Evolutionary conservation across 1,140 invertebrate genomes (phyloP), one percentile per base, ranked within the genome.

Genomic region (Anastrepha obliqua): DNA sequence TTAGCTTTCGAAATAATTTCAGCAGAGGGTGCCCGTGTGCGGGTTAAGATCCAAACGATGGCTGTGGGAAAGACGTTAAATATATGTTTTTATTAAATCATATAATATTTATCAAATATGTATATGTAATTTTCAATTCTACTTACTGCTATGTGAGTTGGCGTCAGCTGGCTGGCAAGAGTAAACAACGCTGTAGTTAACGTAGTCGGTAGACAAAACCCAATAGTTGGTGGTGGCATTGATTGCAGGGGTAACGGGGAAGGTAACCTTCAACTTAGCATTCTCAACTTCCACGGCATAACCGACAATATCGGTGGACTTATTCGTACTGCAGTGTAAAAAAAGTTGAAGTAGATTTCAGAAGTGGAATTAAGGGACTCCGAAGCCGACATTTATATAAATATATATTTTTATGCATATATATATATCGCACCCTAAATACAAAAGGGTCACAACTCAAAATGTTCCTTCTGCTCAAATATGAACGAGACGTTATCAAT

Each of bases 201-300:
- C 47, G 60, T 88, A 86, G 7, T 86, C 85, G n/a, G 85, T 88
- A 55, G 85, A 85, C 2, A 86, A 20, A 64, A 88, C 85, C 87
- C 87, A 88, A 44, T 88, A 88, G 58, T 88, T 88, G 51, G 67
- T 87, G 13, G 70, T 3, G 1, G 55, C 86, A 3, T 64, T 47
- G 15, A 15, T 42, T 2, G 59, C 44, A 55, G 65, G 55, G 8
- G 47, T 86, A 8, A 88, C 60, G 15, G 88, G 86, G 42, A 88
- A 88, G 44, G 42, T 85, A 9, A 88, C 88, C 47, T 81, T 55
- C 13, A 88, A 47, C 47, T 88, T 88, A 1, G 88, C 88, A 85
- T 85, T 85, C 17, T 70, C 70, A 15, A 85, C 70, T 17, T 67
- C 70, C 1, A 74, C 42, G 6, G 88, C 88, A 51, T 51, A 58